A percentile compares a stretch with the other conserved stretches of the same genome.
Conservation (phyloP, 2,113 vertebrate genomes). For the Donacobius atricapilla region DNA sequence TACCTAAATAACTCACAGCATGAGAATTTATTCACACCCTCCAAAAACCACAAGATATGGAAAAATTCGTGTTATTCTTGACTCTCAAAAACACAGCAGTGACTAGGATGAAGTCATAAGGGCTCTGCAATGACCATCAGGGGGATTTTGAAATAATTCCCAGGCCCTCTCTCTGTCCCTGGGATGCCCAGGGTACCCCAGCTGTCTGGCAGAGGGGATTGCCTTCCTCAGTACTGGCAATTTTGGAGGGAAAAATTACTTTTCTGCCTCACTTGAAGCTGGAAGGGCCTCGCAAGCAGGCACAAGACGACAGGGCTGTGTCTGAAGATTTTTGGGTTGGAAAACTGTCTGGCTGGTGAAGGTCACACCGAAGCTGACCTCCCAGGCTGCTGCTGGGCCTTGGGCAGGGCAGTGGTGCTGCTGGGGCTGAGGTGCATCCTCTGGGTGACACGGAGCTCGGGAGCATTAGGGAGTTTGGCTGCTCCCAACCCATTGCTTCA, state of each 20-base stretch:
- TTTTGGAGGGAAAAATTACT: neutral
- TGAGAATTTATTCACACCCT: conserved; percentile 70
- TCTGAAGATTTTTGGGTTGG: neutral
- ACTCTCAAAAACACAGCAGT: conserved; percentile 60
- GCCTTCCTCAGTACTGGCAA: neutral
- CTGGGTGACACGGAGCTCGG: neutral
- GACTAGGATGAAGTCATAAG: conserved; percentile 70
- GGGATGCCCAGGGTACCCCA: conserved; percentile 31
- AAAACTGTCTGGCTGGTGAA: neutral
- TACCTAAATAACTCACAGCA: conserved; percentile 59
- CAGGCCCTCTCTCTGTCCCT: conserved; percentile 12
- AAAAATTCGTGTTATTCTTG: conserved; percentile 67
- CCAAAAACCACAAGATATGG: conserved; percentile 72
- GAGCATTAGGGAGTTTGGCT: neutral
- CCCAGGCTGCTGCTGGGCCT: neutral
- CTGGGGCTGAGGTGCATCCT: neutral
- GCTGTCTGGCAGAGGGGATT: neutral
- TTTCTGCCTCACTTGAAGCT: conserved; percentile 3
- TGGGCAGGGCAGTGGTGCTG: neutral
- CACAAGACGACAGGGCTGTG: neutral
- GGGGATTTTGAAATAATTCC: conserved; percentile 53
- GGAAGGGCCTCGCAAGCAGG: neutral
- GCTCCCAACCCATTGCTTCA: neutral
- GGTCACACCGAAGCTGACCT: neutral
- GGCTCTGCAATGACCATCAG: conserved; percentile 52